Percentiles rank a stretch among this genome's conserved stretches.
phyloP scores from a whole-genome alignment of 2,888 invertebrate genomes.

The Silvanus unidentatus region DNA sequence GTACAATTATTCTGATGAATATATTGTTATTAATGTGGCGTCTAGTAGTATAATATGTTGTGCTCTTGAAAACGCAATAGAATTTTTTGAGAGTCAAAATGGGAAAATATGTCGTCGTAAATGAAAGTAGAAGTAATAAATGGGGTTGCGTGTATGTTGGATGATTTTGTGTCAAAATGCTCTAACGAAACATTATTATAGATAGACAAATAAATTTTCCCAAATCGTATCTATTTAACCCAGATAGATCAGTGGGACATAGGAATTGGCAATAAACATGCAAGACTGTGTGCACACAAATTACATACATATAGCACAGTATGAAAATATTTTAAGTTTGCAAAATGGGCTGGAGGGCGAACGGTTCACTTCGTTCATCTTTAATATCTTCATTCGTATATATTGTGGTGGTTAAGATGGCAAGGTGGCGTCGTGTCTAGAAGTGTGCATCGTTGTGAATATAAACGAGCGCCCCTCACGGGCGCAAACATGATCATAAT shows the following conservation, averaged over 20 bases:
- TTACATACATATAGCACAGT: too few species aligned
- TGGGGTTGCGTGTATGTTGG: conserved; percentile 1
- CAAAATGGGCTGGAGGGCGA: too few species aligned
- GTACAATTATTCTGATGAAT: too few species aligned
- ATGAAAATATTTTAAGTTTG: too few species aligned
- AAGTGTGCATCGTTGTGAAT: conserved; percentile 25
- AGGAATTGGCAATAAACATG: conserved; percentile 5
- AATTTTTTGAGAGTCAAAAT: too few species aligned
- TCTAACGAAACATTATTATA: conserved; percentile 2
- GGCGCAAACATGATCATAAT: conserved; percentile 31
- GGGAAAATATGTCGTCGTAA: too few species aligned
- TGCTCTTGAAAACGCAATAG: too few species aligned
- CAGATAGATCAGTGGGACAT: conserved; percentile 1
- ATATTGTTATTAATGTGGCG: too few species aligned
- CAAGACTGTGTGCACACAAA: too few species aligned
- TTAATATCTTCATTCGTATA: conserved; percentile 25
- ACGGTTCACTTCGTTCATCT: too few species aligned
- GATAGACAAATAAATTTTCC: not conserved
- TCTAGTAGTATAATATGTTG: too few species aligned
- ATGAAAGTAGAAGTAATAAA: not conserved
- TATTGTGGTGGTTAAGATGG: conserved; percentile 22
- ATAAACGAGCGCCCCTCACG: conserved; percentile 24
- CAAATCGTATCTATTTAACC: conserved; percentile 7
- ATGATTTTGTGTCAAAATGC: conserved; percentile 6
- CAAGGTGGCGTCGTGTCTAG: not conserved